phyloP scores from a whole-genome alignment of 2,797 vertebrate genomes.

The Cottoperca gobio region DNA sequence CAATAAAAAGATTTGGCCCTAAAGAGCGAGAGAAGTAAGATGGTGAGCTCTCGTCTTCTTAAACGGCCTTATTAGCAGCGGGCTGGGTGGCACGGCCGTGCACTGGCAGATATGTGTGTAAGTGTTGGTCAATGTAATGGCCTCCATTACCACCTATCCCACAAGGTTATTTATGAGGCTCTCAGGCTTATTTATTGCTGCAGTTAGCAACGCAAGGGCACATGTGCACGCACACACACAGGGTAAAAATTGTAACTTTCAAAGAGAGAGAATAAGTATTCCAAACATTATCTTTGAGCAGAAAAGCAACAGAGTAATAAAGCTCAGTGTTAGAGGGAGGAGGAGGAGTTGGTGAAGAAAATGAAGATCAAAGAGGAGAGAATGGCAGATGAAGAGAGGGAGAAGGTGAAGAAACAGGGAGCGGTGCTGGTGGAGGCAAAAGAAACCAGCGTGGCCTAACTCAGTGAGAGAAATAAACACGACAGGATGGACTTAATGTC shows the following conservation, averaged over 20 bases:
- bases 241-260: background rate
- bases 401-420: background rate
- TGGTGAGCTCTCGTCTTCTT: background rate
- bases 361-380: background rate
- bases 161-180: conserved; percentile 66
- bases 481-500: too few relatives aligned
- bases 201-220: conserved; percentile 32
- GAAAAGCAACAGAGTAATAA: background rate
- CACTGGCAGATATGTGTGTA: conserved; percentile 21
- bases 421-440: background rate
- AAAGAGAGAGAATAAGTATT: background rate
- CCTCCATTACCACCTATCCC: conserved; percentile 54
- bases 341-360: background rate
- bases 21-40: too few relatives aligned
- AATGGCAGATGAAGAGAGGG: background rate
- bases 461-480: too few relatives aligned
- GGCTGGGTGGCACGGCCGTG: background rate
- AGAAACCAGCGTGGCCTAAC: background rate
- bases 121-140: conserved; percentile 48
- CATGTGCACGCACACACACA: too few relatives aligned
- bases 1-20: too few relatives aligned
- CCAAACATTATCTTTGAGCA: background rate
- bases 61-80: background rate
- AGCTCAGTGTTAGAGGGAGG: background rate
- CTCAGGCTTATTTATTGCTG: conserved; percentile 51